A percentile compares a stretch with the other conserved stretches of the same genome.
Conservation (phyloP, 2,888 invertebrate genomes). For the Campoletis raptor region DNA sequence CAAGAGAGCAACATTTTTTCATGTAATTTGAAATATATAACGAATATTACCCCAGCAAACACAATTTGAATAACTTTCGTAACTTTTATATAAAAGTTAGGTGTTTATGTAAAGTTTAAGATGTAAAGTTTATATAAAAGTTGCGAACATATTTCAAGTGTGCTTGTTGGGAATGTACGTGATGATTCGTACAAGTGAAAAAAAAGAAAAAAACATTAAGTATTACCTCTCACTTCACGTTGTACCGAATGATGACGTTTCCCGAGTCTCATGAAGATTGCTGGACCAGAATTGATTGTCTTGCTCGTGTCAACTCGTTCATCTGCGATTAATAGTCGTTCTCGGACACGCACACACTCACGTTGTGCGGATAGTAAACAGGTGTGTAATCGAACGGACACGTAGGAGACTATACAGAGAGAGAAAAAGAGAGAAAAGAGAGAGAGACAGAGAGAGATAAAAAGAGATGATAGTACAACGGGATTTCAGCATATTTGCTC, state of each 20-base stretch:
- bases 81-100: no score
- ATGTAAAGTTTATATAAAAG: no score
- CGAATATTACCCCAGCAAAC: no score
- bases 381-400: slow-evolving; percentile 9
- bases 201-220: not conserved
- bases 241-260: slow-evolving; percentile 25
- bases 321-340: not conserved
- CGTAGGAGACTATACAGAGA: not conserved
- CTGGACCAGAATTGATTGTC: slow-evolving; percentile 10
- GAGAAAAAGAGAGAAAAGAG: not conserved
- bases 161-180: no score
- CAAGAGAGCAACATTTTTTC: no score
- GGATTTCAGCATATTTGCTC: slow-evolving; percentile 34
- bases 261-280: slow-evolving; percentile 3
- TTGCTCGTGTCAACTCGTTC: not conserved
- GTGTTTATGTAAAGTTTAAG: no score
- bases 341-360: not conserved
- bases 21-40: not conserved
- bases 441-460: not conserved
- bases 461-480: not conserved
- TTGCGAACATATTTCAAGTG: no score
- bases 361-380: slow-evolving; percentile 13
- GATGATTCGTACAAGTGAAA: no score
- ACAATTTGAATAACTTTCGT: no score
- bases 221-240: not conserved